These are phyloP conservation scores for Pteria penguin DNA, from an alignment of 2,888 invertebrate genomes.

Conservation along the genomic window DNA sequence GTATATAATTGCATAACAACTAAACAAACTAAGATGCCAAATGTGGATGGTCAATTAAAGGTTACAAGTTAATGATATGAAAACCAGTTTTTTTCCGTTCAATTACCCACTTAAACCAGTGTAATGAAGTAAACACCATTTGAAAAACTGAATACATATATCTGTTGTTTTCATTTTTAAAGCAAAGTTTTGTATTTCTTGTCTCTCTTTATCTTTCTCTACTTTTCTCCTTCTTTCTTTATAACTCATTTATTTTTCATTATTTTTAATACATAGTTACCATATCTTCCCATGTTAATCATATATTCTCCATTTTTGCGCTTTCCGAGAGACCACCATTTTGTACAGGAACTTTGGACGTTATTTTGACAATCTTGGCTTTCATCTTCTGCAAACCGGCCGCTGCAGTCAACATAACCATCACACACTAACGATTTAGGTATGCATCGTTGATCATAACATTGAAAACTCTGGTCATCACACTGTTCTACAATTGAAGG, in stretches of 20 bases:
- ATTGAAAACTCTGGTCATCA: slow-evolving; percentile 40
- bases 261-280: too few relatives aligned
- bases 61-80: too few relatives aligned
- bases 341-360: slow-evolving; percentile 37
- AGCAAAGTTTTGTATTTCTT: not conserved
- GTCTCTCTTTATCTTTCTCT: not conserved
- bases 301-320: slow-evolving; percentile 38
- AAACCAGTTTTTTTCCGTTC: too few relatives aligned
- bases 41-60: too few relatives aligned
- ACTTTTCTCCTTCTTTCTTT: not conserved
- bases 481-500: slow-evolving; percentile 25
- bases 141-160: too few relatives aligned
- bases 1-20: too few relatives aligned
- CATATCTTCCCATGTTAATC: slow-evolving; percentile 26
- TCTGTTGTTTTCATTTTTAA: too few relatives aligned
- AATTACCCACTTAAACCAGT: too few relatives aligned
- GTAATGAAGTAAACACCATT: too few relatives aligned
- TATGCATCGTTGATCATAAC: slow-evolving; percentile 52
- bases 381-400: slow-evolving; percentile 53
- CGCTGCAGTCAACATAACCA: slow-evolving; percentile 49
- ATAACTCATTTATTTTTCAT: not conserved
- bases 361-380: slow-evolving; percentile 25
- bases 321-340: slow-evolving; percentile 40
- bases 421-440: slow-evolving; percentile 46
- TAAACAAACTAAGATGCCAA: too few relatives aligned